Evolutionary conservation across 2,888 invertebrate genomes (phyloP).

Genomic region (Heliconius erato): DNA sequence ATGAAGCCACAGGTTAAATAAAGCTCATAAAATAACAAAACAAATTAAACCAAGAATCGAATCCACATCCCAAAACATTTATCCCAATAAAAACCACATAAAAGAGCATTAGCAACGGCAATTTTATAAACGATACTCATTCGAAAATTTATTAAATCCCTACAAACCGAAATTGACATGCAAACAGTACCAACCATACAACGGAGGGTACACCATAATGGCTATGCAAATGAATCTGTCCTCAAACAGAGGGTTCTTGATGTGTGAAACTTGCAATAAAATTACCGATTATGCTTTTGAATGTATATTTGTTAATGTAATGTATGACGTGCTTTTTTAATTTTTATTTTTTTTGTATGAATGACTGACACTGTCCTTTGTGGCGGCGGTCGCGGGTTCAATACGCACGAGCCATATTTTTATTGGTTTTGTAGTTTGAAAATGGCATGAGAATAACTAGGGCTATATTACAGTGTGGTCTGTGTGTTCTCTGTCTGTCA

Average conservation of each 20-base stretch:
- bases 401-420: not conserved
- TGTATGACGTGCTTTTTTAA: not conserved
- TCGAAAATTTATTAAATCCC: constrained; percentile 54
- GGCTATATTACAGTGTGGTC: not conserved
- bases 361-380: not conserved
- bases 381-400: constrained; percentile 9
- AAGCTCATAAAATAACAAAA: too few relatives aligned
- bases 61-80: not conserved
- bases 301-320: constrained; percentile 39
- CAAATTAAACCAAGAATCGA: not conserved
- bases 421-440: not conserved
- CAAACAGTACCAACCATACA: constrained; percentile 73
- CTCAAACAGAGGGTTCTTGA: constrained; percentile 62
- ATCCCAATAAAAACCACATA: constrained; percentile 4
- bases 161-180: constrained; percentile 78
- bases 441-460: too few relatives aligned
- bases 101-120: constrained; percentile 30
- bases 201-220: constrained; percentile 65
- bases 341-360: not conserved
- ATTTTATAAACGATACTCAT: constrained; percentile 40
- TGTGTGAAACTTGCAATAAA: constrained; percentile 68
- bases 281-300: constrained; percentile 56
- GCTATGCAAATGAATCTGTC: constrained; percentile 77
- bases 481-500: too few relatives aligned
- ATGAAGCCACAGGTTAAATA: too few relatives aligned